A percentile compares a stretch with the other conserved stretches of the same genome.
Evolutionary conservation across 1,140 invertebrate species (phyloP).

Genomic region (Araneus ventricosus): DNA sequence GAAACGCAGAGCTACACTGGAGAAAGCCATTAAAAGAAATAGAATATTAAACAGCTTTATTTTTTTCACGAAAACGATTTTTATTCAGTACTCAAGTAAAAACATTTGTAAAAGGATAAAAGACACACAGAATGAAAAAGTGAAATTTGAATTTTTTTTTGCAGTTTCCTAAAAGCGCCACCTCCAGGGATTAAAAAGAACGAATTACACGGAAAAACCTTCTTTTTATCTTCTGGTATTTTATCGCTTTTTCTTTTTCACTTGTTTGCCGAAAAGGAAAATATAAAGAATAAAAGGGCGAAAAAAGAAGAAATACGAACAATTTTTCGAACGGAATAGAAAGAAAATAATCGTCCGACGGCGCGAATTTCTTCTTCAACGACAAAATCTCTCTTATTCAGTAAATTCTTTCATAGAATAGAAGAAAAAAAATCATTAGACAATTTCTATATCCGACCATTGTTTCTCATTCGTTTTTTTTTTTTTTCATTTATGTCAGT

Average conservation of each 20-base stretch:
- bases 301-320: background rate
- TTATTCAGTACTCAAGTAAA: background rate
- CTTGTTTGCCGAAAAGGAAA: background rate
- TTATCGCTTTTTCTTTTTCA: constrained; percentile 7
- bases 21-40: constrained; percentile 26
- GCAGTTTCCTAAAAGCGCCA: background rate
- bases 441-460: background rate
- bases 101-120: constrained; percentile 21
- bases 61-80: background rate
- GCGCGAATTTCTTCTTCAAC: background rate
- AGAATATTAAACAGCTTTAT: background rate
- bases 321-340: background rate
- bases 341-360: background rate
- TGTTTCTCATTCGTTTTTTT: background rate
- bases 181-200: background rate
- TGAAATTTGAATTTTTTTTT: background rate
- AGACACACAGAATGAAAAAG: background rate
- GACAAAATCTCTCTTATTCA: background rate
- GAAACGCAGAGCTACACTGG: background rate
- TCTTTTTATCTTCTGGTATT: background rate
- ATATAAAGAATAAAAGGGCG: background rate
- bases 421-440: background rate
- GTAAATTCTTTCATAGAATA: background rate
- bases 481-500: too few species aligned
- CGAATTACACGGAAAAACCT: constrained; percentile 19